Conservation (phyloP, 2,888 invertebrate genomes). For the Noctua comes region DNA sequence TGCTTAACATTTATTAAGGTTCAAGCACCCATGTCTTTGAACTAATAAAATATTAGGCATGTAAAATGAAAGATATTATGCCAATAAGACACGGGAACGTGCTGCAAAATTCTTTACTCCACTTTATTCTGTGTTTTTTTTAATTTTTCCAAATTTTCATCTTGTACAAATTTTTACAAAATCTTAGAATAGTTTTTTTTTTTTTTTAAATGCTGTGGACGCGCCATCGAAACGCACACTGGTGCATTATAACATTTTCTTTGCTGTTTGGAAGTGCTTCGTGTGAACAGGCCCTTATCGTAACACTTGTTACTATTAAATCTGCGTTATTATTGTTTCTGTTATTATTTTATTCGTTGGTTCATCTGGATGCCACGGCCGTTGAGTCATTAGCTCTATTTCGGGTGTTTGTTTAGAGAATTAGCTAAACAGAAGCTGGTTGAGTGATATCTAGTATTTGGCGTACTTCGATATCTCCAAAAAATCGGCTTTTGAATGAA, state of each 20-base stretch:
- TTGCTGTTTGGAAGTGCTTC: conserved; percentile 1
- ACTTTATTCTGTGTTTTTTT: neutral
- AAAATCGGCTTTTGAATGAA: neutral
- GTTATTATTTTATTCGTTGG: conserved; percentile 61
- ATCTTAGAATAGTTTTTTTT: too few relatives aligned
- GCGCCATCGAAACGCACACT: too few relatives aligned
- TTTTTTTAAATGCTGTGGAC: too few relatives aligned
- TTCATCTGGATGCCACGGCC: conserved; percentile 59
- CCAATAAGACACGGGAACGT: neutral
- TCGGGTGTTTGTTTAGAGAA: conserved; percentile 46
- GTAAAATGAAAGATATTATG: neutral
- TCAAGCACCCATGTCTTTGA: neutral
- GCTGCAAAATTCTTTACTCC: neutral
- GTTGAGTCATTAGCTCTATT: conserved; percentile 61
- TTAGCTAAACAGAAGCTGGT: conserved; percentile 26
- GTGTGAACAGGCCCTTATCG: conserved; percentile 24
- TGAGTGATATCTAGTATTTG: conserved; percentile 44
- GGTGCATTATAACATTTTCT: too few relatives aligned
- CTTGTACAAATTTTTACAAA: too few relatives aligned
- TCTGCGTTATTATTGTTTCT: conserved; percentile 47
- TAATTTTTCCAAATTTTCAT: too few relatives aligned
- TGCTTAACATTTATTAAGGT: neutral
- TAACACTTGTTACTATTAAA: conserved; percentile 62
- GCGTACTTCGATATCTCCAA: neutral
- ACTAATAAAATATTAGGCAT: too few relatives aligned